Evolutionary conservation across 2,113 vertebrate genomes (phyloP).

Genomic region (Pelecanoides urinatrix): DNA sequence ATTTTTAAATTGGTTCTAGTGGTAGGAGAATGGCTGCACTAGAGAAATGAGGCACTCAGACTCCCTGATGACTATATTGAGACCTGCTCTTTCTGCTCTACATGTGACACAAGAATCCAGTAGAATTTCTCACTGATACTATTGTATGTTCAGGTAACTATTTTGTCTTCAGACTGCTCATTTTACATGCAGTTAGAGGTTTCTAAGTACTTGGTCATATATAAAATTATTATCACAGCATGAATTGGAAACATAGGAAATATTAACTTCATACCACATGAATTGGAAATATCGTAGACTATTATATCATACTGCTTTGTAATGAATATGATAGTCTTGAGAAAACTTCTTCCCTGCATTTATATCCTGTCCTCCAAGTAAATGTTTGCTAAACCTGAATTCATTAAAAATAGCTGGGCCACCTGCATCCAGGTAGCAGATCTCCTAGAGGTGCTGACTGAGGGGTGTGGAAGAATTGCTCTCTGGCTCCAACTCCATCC

Average conservation of each 20-base stretch:
- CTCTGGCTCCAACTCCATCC: not conserved
- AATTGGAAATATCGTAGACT: not conserved
- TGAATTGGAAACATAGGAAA: not conserved
- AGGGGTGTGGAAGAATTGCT: not conserved
- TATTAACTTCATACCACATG: not conserved
- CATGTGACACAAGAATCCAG: not conserved
- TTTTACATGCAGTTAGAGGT: not conserved
- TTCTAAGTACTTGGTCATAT: not conserved
- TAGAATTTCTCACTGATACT: not conserved
- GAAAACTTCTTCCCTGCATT: not conserved
- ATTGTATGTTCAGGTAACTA: not conserved
- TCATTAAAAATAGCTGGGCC: not conserved
- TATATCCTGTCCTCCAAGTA: not conserved
- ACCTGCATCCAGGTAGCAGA: not conserved
- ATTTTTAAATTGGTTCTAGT: not conserved
- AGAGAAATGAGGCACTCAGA: not conserved
- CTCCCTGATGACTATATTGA: fast-evolving
- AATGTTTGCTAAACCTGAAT: not conserved
- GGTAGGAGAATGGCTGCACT: not conserved
- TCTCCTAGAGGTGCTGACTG: not conserved
- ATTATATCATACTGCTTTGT: not conserved
- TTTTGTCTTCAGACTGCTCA: not conserved
- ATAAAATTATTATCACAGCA: not conserved
- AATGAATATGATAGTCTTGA: not conserved
- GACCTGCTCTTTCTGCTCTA: not conserved